These are phyloP conservation scores for Puntigrus tetrazona DNA, from an alignment of 2,113 vertebrate genomes.

Conservation along the genomic window DNA sequence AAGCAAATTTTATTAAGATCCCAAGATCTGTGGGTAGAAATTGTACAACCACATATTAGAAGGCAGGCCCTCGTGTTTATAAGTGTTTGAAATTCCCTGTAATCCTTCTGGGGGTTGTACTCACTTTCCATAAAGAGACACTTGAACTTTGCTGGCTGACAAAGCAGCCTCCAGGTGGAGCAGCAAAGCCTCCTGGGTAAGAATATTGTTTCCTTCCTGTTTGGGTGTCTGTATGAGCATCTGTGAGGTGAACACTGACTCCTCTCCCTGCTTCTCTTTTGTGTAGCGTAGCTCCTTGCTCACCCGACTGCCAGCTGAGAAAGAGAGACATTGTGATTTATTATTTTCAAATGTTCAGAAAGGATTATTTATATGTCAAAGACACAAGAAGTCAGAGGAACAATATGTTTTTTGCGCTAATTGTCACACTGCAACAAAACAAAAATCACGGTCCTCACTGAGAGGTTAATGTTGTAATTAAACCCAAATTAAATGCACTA, in stretches of 20 bases:
- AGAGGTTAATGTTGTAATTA: slow-evolving; percentile 36
- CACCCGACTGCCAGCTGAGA: slow-evolving; percentile 89
- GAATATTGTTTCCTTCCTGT: slow-evolving; percentile 85
- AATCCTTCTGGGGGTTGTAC: slow-evolving; percentile 59
- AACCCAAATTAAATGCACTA: neutral
- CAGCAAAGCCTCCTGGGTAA: slow-evolving; percentile 89
- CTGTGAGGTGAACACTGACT: slow-evolving; percentile 92
- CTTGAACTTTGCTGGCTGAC: slow-evolving; percentile 95
- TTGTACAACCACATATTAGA: slow-evolving; percentile 1
- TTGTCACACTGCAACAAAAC: slow-evolving; percentile 3
- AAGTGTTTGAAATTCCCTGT: neutral
- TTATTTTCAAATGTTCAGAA: neutral
- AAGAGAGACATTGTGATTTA: slow-evolving; percentile 25
- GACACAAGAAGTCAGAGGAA: neutral
- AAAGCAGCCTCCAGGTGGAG: slow-evolving; percentile 93
- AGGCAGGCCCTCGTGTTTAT: neutral
- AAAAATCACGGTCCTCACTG: neutral
- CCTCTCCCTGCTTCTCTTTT: slow-evolving; percentile 95
- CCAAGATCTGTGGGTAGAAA: slow-evolving; percentile 83
- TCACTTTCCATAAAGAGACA: slow-evolving; percentile 98
- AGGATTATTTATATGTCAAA: neutral
- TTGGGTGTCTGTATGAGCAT: slow-evolving; percentile 96
- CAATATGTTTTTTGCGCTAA: neutral
- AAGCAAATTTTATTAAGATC: slow-evolving; percentile 99
- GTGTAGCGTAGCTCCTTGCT: slow-evolving; percentile 96